Percentiles rank a stretch among this genome's conserved stretches.
phyloP scores from a whole-genome alignment of 1,140 invertebrate species.

The Drosophila watanabei region DNA sequence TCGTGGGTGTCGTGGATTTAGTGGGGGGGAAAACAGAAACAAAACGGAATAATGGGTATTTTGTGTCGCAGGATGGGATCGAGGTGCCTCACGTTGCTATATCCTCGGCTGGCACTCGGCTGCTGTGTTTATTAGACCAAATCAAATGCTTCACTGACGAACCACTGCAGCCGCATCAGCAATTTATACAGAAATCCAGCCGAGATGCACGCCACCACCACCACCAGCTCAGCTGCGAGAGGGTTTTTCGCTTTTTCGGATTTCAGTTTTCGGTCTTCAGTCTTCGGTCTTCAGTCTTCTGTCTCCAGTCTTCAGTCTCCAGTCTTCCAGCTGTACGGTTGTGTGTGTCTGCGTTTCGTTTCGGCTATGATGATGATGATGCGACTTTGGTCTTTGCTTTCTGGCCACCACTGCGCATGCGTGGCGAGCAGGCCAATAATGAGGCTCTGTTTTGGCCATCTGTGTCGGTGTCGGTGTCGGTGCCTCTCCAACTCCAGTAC shows the following conservation, averaged over 20 bases:
- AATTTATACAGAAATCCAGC: conserved; percentile 84
- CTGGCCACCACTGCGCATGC: conserved; percentile 64
- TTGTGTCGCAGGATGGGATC: conserved; percentile 38
- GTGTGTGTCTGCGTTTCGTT: conserved; percentile 21
- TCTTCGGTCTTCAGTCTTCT: background rate
- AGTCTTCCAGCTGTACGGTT: conserved; percentile 8
- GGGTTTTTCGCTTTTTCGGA: conserved; percentile 34
- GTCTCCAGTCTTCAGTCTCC: conserved; percentile 3
- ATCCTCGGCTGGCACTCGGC: conserved; percentile 71
- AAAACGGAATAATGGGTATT: conserved; percentile 17
- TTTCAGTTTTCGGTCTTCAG: conserved; percentile 11
- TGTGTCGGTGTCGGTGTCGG: conserved; percentile 20
- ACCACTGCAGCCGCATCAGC: conserved; percentile 80
- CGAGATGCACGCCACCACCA: conserved; percentile 65
- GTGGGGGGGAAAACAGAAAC: conserved; percentile 32
- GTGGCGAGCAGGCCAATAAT: conserved; percentile 80
- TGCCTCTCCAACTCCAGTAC: conserved; percentile 9
- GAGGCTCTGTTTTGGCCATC: conserved; percentile 37
- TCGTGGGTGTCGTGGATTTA: background rate
- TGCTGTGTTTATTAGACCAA: conserved; percentile 85
- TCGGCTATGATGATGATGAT: conserved; percentile 49
- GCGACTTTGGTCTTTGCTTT: conserved; percentile 64
- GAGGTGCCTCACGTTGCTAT: conserved; percentile 67
- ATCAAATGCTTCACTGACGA: conserved; percentile 85
- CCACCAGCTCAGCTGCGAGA: conserved; percentile 52